Conservation (phyloP, 2,888 invertebrate species). For the Drosophila trichaetosa region DNA sequence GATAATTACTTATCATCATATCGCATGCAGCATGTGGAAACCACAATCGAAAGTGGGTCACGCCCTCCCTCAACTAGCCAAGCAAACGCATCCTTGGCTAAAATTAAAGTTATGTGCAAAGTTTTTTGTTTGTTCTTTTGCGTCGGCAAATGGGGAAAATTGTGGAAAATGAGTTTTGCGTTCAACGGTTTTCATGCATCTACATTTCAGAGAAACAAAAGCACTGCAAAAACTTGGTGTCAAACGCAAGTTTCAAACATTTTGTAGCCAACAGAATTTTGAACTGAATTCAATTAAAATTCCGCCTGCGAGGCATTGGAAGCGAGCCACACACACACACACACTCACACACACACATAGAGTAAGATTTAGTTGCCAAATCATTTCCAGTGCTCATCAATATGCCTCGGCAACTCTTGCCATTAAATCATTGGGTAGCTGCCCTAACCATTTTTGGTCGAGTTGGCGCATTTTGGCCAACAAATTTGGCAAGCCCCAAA, state of each 20-base stretch:
- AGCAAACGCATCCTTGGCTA: slow-evolving; percentile 31
- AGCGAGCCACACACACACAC: slow-evolving; percentile 10
- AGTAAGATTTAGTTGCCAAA: slow-evolving; percentile 25
- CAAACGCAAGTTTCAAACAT: slow-evolving; percentile 34
- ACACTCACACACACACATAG: slow-evolving; percentile 7
- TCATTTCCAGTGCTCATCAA: slow-evolving; percentile 59
- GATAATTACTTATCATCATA: slow-evolving; percentile 38
- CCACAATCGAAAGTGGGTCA: slow-evolving; percentile 47
- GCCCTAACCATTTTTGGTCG: slow-evolving; percentile 59
- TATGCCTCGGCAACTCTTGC: slow-evolving; percentile 51
- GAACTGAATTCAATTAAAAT: slow-evolving; percentile 51
- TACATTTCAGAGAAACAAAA: slow-evolving; percentile 24
- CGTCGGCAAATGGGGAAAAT: slow-evolving; percentile 14
- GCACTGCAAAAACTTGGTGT: slow-evolving; percentile 23
- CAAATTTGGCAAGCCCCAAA: slow-evolving; percentile 45
- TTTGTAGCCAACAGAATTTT: slow-evolving; percentile 18
- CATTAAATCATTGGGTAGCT: slow-evolving; percentile 60
- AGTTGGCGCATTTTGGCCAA: slow-evolving; percentile 31
- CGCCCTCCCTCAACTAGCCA: slow-evolving; percentile 17
- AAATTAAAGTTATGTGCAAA: slow-evolving; percentile 36
- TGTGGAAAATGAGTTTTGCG: slow-evolving; percentile 14
- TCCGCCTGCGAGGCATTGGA: slow-evolving; percentile 21
- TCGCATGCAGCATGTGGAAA: slow-evolving; percentile 1
- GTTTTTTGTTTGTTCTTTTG: slow-evolving; percentile 6
- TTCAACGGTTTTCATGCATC: slow-evolving; percentile 18